These are phyloP conservation scores for Lynx canadensis DNA, from an alignment of 2,113 vertebrate genomes.

Conservation along the genomic window DNA sequence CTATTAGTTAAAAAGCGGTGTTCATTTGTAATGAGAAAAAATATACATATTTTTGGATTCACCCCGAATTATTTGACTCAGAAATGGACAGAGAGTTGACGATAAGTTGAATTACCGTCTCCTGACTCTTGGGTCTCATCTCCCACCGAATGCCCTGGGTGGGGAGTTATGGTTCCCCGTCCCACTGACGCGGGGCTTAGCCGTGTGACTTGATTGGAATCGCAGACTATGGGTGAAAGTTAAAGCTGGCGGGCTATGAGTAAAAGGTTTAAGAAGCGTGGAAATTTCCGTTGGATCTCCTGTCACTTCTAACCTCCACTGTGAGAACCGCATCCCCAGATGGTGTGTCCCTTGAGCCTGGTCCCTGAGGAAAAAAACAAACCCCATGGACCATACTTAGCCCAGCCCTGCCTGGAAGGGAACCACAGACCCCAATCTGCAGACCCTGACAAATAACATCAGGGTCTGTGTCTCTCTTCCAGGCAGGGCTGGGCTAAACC, in stretches of 20 bases:
- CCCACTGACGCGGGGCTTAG: too few relatives aligned
- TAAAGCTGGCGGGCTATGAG: neutral
- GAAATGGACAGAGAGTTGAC: neutral
- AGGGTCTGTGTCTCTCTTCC: too few relatives aligned
- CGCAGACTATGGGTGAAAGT: rapidly evolving
- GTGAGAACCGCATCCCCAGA: neutral
- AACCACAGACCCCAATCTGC: neutral
- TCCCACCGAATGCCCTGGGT: neutral
- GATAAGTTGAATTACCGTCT: neutral
- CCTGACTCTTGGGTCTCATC: neutral
- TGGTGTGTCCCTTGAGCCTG: neutral
- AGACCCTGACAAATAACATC: too few relatives aligned
- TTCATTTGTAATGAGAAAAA: too few relatives aligned
- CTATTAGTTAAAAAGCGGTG: neutral
- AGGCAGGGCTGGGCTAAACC: too few relatives aligned
- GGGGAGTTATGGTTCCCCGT: too few relatives aligned
- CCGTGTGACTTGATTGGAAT: neutral
- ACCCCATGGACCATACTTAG: neutral
- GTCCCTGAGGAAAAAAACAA: neutral
- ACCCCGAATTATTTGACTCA: neutral
- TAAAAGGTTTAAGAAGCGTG: neutral
- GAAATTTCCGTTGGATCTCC: neutral
- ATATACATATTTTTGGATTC: neutral
- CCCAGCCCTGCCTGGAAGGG: neutral
- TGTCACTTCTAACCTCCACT: neutral